phyloP scores from a whole-genome alignment of 2,113 vertebrate species.

The Lophura nycthemera region DNA sequence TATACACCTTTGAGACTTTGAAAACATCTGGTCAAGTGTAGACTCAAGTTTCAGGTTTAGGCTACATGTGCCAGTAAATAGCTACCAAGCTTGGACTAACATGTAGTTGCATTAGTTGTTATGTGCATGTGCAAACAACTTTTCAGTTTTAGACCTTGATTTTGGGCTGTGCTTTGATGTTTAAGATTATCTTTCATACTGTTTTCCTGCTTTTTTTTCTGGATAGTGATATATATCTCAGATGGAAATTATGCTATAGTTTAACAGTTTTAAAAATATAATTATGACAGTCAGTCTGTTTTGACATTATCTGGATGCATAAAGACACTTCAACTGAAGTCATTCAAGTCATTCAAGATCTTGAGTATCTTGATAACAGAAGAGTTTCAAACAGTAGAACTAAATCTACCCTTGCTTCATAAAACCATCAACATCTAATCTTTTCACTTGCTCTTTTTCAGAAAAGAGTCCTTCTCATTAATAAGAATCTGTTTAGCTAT shows the following conservation, averaged over 20 bases:
- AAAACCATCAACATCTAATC: neutral
- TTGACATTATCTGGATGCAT: neutral
- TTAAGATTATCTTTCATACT: neutral
- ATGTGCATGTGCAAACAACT: neutral
- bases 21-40: neutral
- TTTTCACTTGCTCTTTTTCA: neutral
- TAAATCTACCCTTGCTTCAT: neutral
- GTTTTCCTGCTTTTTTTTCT: neutral
- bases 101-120: neutral
- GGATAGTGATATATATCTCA: neutral
- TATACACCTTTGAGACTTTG: neutral
- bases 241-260: neutral
- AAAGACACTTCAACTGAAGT: neutral
- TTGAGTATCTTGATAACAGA: neutral
- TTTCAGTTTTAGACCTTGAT: fast-evolving
- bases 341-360: neutral
- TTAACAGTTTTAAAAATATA: neutral
- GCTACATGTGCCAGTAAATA: neutral
- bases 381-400: neutral
- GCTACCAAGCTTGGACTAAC: neutral
- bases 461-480: neutral
- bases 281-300: neutral
- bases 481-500: neutral
- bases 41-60: neutral
- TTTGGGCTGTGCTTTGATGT: neutral